Conservation (phyloP, 2,113 vertebrate genomes). For the Saimiri boliviensis region DNA sequence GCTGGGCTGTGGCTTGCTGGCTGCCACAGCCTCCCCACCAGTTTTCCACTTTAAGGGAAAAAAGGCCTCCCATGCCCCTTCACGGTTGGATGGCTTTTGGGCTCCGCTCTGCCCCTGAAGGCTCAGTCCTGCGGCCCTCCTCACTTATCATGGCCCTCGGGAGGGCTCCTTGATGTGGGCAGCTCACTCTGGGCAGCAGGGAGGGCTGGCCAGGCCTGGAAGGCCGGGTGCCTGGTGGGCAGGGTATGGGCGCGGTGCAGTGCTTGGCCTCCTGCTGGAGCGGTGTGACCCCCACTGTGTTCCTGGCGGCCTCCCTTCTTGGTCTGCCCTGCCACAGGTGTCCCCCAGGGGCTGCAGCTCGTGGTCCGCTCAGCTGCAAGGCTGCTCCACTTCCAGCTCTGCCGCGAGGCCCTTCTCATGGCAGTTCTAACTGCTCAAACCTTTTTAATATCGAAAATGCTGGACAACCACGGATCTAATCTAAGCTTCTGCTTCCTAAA, state of each 20-base stretch:
- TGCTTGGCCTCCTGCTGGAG: not conserved
- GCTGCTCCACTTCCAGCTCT: not conserved
- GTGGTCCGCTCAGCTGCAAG: not conserved
- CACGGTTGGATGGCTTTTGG: not conserved
- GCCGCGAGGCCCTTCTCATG: not conserved
- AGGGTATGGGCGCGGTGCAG: not conserved
- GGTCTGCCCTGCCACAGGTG: fast-evolving
- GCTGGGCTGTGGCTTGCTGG: not conserved
- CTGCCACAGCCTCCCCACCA: no score
- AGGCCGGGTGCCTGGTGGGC: not conserved
- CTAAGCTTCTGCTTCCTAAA: not conserved
- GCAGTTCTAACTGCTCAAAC: not conserved
- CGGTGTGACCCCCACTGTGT: fast-evolving
- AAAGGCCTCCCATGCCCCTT: not conserved
- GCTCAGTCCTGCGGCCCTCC: not conserved
- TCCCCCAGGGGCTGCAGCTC: not conserved
- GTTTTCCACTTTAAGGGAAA: not conserved
- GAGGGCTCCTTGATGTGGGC: not conserved
- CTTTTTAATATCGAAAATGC: not conserved
- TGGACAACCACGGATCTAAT: no score
- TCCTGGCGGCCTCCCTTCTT: not conserved
- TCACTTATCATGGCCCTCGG: fast-evolving
- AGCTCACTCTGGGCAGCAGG: fast-evolving
- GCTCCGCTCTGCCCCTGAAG: not conserved
- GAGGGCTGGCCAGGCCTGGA: not conserved